Percentiles rank a stretch among this genome's conserved stretches.
These are phyloP conservation scores for Metallyticus violacea DNA, from an alignment of 2,888 invertebrate genomes.

Conservation along the genomic window DNA sequence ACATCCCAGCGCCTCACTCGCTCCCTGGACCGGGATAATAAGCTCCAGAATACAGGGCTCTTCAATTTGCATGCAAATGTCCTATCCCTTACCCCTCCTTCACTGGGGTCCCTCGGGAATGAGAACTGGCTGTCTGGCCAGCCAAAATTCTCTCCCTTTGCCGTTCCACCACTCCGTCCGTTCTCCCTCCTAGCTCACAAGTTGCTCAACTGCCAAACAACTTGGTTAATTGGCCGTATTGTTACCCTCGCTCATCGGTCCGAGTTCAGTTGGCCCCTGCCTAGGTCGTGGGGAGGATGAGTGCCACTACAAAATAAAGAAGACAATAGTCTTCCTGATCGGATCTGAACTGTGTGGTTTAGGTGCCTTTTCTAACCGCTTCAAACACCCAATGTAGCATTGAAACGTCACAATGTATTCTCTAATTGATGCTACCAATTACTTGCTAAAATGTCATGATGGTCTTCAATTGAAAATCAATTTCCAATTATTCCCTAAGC, in stretches of 20 bases:
- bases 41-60: slow-evolving; percentile 33
- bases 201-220: slow-evolving; percentile 21
- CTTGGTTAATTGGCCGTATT: slow-evolving; percentile 16
- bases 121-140: background rate
- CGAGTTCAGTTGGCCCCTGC: background rate
- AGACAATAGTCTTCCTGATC: too few relatives aligned
- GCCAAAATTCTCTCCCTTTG: background rate
- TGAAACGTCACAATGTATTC: too few relatives aligned
- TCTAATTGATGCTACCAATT: too few relatives aligned
- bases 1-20: slow-evolving; percentile 9
- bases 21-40: slow-evolving; percentile 30
- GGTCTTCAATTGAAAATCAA: too few relatives aligned
- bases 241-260: background rate
- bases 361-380: too few relatives aligned
- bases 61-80: slow-evolving; percentile 34
- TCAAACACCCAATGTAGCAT: too few relatives aligned
- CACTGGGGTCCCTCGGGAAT: background rate
- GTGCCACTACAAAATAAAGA: too few relatives aligned
- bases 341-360: too few relatives aligned
- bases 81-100: background rate
- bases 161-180: background rate
- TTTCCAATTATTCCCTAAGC: too few relatives aligned
- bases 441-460: too few relatives aligned
- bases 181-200: background rate
- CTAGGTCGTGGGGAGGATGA: too few relatives aligned